Conservation (phyloP, 2,888 invertebrate species). For the Yponomeuta sedellus region DNA sequence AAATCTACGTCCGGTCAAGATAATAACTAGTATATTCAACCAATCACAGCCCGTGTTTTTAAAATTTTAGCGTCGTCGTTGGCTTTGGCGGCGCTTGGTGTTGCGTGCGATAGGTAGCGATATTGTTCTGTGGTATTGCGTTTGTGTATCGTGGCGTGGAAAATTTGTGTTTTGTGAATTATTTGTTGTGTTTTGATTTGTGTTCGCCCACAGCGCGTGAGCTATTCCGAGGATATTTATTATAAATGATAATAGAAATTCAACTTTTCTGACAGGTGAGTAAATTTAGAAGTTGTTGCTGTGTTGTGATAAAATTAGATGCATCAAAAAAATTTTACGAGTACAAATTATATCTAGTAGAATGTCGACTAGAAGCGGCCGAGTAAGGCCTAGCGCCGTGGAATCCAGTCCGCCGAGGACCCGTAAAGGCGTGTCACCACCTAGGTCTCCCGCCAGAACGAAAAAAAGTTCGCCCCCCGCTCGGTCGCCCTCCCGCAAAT, state of each 20-base stretch:
- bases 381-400: conserved; percentile 44
- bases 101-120: too few species aligned
- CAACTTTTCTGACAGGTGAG: conserved; percentile 17
- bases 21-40: conserved; percentile 41
- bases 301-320: conserved; percentile 51
- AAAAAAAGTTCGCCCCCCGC: conserved; percentile 57
- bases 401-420: conserved; percentile 55
- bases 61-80: conserved; percentile 56
- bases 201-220: conserved; percentile 19
- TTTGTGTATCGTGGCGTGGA: conserved; percentile 32
- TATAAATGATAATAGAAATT: conserved; percentile 12
- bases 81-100: conserved; percentile 16
- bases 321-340: conserved; percentile 27
- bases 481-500: conserved; percentile 61
- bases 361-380: conserved; percentile 67
- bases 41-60: conserved; percentile 57
- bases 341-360: conserved; percentile 31
- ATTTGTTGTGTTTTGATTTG: conserved; percentile 27
- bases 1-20: conserved; percentile 19
- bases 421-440: conserved; percentile 56
- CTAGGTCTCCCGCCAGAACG: conserved; percentile 63
- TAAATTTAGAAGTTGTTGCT: conserved; percentile 39
- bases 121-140: too few species aligned
- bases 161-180: conserved; percentile 29
- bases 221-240: background rate